A percentile compares a stretch with the other conserved stretches of the same genome.
Conservation (phyloP, 2,797 vertebrate genomes). For the Spinus olivaceus region DNA sequence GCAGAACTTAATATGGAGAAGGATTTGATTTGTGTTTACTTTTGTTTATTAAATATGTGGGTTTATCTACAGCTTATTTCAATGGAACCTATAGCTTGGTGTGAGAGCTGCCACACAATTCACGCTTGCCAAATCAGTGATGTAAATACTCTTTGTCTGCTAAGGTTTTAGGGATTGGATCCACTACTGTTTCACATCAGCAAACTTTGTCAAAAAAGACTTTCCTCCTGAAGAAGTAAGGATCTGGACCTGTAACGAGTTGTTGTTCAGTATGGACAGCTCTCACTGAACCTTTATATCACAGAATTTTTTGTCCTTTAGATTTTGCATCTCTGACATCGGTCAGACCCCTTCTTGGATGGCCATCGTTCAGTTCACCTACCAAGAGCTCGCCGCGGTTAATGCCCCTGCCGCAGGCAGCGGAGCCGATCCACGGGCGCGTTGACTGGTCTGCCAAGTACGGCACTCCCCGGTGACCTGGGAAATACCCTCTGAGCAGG, state of each 20-base stretch:
- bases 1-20: not conserved
- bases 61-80: not conserved
- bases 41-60: not conserved
- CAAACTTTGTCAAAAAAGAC: not conserved
- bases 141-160: not conserved
- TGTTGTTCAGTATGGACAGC: not conserved
- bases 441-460: constrained; percentile 94
- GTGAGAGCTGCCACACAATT: not conserved
- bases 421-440: constrained; percentile 84
- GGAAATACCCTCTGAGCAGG: not conserved
- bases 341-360: constrained; percentile 78
- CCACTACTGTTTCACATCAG: not conserved
- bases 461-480: constrained; percentile 78
- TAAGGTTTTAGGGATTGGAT: not conserved
- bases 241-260: not conserved
- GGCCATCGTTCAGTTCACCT: constrained; percentile 75
- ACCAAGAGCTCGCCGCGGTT: constrained; percentile 80
- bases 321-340: constrained; percentile 88
- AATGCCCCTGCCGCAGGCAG: constrained; percentile 75
- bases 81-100: not conserved
- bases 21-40: not conserved
- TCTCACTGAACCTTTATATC: not conserved
- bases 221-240: not conserved
- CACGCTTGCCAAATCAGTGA: not conserved
- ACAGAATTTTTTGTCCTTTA: constrained; percentile 31